Evolutionary conservation across 2,797 vertebrate genomes (phyloP), one percentile per base, ranked within the genome.

Genomic region (Microctenopoma stevenorrisi): DNA sequence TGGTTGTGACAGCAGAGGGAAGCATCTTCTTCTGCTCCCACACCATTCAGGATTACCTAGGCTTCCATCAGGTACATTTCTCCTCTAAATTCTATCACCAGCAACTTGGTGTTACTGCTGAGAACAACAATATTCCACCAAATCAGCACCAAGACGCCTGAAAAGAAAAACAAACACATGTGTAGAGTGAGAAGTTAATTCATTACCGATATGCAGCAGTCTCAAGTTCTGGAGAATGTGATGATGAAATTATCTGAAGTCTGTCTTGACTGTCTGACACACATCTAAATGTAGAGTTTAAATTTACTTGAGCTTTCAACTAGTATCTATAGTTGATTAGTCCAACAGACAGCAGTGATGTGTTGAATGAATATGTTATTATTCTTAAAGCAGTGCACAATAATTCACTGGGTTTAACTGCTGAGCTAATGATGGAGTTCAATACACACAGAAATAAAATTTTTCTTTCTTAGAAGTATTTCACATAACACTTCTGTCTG

Each of bases 21-120:
- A 84, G 68, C 74, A 86, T 96, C 82, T 95, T 96, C 87, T 96
- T 95, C 62, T 84, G 94, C 80, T 96, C 94, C 64, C 92, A 93
- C 52, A 94, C 94, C 15, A 93, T 96, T 78, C 93, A 94, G 88
- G 94, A 95, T 83, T 96, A 95, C 81, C 91, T 96, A 5, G 95
- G 95, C 71, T 96, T 96, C 85, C 94, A 95, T 78, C 95, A 96
- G 92, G 95, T 96, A 51, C 30, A 47, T 11, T 22, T 5, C 12
- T 15, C 4, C 38, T 3, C 28, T 15, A 25, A 25, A 26, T 33
- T 7, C 22, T 13, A 16, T 37, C 3, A 7, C 4, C n/a, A 25
- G 18, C 22, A 30, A 4, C 13, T 13, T 5, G 9, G 9, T 13
- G 25, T 58, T 2, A 1, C 38, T 30, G 40, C 1, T 57, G 2